phyloP scores from a whole-genome alignment of 2,888 invertebrate genomes.

The Lucinisca nassula region DNA sequence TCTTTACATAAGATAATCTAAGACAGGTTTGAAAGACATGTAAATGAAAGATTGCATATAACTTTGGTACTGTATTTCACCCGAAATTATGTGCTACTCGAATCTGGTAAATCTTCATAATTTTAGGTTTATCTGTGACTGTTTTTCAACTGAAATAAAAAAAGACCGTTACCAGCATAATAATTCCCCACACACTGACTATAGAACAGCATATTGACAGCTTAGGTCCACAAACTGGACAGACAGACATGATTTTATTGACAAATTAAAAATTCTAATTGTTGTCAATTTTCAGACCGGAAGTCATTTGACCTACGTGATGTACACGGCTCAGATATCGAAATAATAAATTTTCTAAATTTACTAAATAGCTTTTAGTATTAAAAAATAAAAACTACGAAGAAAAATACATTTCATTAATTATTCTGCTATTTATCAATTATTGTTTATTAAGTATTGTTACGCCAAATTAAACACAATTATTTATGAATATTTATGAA shows the following conservation, averaged over 20 bases:
- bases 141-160: background rate
- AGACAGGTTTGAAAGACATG: too few relatives aligned
- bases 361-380: background rate
- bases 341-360: background rate
- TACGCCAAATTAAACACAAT: too few relatives aligned
- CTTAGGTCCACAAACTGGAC: constrained; percentile 95
- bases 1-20: too few relatives aligned
- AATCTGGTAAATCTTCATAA: too few relatives aligned
- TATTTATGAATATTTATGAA: too few relatives aligned
- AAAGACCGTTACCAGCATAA: constrained; percentile 93
- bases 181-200: constrained; percentile 97
- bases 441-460: too few relatives aligned
- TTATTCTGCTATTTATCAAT: too few relatives aligned
- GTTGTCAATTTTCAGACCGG: constrained; percentile 42
- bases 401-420: too few relatives aligned
- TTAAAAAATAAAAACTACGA: background rate
- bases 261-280: background rate
- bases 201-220: constrained; percentile 96
- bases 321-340: background rate
- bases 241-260: constrained; percentile 63
- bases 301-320: constrained; percentile 58
- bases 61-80: too few relatives aligned
- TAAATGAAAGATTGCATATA: too few relatives aligned
- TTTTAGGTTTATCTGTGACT: too few relatives aligned
- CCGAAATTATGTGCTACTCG: too few relatives aligned